These are phyloP conservation scores for Stegodyphus dumicola DNA, from an alignment of 1,140 invertebrate species.

Conservation along the genomic window DNA sequence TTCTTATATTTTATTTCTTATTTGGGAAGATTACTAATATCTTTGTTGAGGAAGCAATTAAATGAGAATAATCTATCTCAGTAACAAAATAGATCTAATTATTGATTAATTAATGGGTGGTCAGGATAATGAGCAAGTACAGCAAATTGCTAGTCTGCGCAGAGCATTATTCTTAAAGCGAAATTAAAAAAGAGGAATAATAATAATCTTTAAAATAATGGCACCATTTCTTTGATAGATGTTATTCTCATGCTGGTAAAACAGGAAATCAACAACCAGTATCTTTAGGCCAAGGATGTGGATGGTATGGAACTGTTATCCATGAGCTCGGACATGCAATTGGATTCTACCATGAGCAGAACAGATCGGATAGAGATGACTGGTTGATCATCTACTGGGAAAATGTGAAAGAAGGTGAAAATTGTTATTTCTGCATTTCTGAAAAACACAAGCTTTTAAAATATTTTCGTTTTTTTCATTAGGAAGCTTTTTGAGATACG, in stretches of 20 bases:
- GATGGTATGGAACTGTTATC: neutral
- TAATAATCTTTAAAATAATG: no score
- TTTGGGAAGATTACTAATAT: no score
- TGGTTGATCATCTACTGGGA: conserved; percentile 8
- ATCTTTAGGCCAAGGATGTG: conserved; percentile 8
- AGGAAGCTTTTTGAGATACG: neutral
- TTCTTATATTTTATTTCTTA: no score
- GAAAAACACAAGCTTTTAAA: neutral
- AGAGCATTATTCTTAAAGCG: no score
- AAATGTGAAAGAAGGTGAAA: conserved; percentile 4
- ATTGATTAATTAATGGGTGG: no score
- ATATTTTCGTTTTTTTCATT: neutral
- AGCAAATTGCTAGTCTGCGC: no score
- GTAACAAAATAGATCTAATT: no score
- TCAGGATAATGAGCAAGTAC: no score
- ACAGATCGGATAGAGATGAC: neutral
- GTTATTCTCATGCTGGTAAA: conserved; percentile 42
- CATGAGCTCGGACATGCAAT: neutral
- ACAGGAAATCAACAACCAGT: conserved; percentile 40
- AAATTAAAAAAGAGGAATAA: no score
- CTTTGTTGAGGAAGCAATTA: no score
- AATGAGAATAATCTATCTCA: no score
- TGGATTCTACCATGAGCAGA: no score
- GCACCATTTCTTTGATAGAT: neutral
- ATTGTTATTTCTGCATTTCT: neutral